Base-by-base conservation (phyloP, 2,797 vertebrate species). In the Moxostoma hubbsi region DNA sequence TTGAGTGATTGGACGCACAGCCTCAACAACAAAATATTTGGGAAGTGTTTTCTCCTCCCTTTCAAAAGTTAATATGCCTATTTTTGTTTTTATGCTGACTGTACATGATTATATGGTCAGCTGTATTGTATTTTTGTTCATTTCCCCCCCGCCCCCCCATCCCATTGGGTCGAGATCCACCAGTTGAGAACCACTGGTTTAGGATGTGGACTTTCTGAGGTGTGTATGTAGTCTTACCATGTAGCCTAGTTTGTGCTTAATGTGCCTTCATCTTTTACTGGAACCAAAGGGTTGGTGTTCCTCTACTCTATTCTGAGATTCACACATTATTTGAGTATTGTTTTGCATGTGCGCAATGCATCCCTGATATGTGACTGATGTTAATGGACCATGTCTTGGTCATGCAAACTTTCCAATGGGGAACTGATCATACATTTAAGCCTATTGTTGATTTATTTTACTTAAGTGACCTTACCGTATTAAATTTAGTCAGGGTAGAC, bases 401-500 rank as follows among this genome's bases (percentile, higher is more conserved):
- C 46, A 51, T 50, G 79, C 47, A 51, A 66, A 50, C 43, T 73
- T 76, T 59, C 49, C 43, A 16, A 50, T 50, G 57, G 6, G 15
- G 15, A 70, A 51, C 50, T 43, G 36, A 57, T 57, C 18, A 54
- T 54, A 10, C 58, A 36, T 70, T 36, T 55, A 45, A 55, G 51
- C 53, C 46, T 69, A 18, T 47, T 57, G 53, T 63, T 79, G 55
- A 54, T 59, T 64, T 51, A 84, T 75, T 66, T 87, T 69, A 51
- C 65, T 91, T 82, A 93, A 94, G 92, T 94, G 93, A 90, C 92
- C 92, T 94, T 93, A 93, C 82, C 69, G 73, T 88, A 84, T 85
- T 83, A 58, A 75, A 12, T 47, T 84, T 65, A 62, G 86, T 79
- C 80, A 81, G 83, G 80, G 82, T 87, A 68, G 87, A 75, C 81